These are phyloP conservation scores for Leptodactylus fallax DNA, from an alignment of 2,797 vertebrate species.

Conservation along the genomic window DNA sequence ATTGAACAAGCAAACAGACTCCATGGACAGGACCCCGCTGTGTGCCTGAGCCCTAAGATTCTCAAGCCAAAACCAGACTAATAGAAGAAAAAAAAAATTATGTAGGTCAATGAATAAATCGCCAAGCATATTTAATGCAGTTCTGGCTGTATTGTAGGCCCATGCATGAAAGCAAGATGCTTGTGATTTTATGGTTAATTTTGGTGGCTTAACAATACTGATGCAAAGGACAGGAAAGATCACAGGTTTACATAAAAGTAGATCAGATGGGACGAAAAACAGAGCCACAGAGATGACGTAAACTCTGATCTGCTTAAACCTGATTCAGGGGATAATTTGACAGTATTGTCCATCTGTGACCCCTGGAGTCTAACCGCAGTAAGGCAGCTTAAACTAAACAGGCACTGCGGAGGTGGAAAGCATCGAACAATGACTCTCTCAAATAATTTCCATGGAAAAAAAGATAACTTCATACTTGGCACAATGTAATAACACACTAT, in stretches of 20 bases:
- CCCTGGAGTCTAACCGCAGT: background rate
- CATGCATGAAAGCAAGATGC: background rate
- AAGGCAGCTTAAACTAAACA: background rate
- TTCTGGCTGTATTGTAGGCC: background rate
- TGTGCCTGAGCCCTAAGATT: too few relatives aligned
- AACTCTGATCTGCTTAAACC: background rate
- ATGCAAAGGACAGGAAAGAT: background rate
- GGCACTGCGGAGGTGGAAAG: too few relatives aligned
- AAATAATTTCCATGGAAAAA: background rate
- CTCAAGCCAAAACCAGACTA: too few relatives aligned
- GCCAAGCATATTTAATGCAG: background rate
- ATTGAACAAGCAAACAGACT: too few relatives aligned
- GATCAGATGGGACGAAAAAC: background rate
- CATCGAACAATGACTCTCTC: too few relatives aligned
- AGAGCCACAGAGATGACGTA: background rate
- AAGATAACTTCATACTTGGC: background rate
- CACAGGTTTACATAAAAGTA: background rate
- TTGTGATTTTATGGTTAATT: too few relatives aligned
- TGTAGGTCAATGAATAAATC: background rate
- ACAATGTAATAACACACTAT: background rate
- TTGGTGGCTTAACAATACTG: background rate
- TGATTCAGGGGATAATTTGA: background rate
- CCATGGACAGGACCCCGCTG: too few relatives aligned
- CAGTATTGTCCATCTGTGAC: slow-evolving; percentile 2
- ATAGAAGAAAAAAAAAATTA: too few relatives aligned